Evolutionary conservation across 2,113 vertebrate genomes (phyloP), one percentile per base, ranked within the genome.

Genomic region (Antigone vipio): DNA sequence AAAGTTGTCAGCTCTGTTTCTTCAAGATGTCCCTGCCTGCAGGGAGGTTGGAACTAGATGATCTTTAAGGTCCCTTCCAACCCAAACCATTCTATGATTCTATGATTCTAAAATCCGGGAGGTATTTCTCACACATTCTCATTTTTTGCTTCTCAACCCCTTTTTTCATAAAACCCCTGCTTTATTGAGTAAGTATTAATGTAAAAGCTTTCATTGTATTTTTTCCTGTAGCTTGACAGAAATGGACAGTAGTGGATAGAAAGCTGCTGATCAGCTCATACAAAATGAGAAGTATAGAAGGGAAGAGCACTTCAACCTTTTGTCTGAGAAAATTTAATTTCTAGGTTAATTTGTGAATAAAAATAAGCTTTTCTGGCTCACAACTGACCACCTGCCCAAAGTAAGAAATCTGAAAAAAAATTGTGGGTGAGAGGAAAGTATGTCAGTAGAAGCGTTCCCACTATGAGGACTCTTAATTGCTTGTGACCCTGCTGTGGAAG

Each of bases 401-500:
- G 55, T 26, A 90, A 85, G 53, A 91, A 67, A 96, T 68, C 1
- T 38, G 52, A 42, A 84, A 84, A 80, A 84, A 86, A 80, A 38
- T 4, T 15, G n/a, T 72, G 66, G 49, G 32, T 74, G 34, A 74
- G 72, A 81, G 27, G 32, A 89, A 92, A 92, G 68, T 95, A 45
- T 92, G 86, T 85, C 80, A 78, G 68, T 67, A 58, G 47, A 71
- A 93, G 40, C 22, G 47, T 78, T 95, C 76, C 83, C 35, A 49
- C 64, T 52, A 78, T 45, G 79, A 91, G 21, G 32, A 77, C 34
- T 77, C 64, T 89, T 95, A 95, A 97, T 97, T 96, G 77, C 76
- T 79, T 95, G 60, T 84, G 91, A 96, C 52, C 92, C 95, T 89
- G 91, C 93, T 96, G 93, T 81, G 91, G 79, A 69, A 68, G 95